Conservation (phyloP, 1,140 invertebrate genomes). For the Drosophila bocki region DNA sequence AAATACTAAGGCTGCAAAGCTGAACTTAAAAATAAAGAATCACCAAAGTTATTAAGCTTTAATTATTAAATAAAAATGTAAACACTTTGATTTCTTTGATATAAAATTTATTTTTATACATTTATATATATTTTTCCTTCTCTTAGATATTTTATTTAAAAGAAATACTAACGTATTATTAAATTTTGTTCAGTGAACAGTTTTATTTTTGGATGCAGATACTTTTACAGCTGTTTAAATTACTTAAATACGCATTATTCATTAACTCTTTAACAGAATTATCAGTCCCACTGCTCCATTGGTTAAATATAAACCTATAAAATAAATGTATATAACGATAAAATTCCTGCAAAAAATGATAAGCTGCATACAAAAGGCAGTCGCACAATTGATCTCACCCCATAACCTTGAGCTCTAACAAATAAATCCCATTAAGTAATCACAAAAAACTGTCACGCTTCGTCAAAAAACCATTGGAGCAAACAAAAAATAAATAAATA, state of each 20-base stretch:
- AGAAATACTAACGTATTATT: accelerated
- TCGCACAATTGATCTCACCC: not conserved
- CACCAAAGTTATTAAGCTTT: no score
- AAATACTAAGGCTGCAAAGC: not conserved
- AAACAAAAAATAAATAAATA: conserved; percentile 5
- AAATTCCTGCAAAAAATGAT: not conserved
- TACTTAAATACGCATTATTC: not conserved
- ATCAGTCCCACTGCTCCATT: not conserved
- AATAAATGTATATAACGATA: no score
- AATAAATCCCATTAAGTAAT: conserved; percentile 30
- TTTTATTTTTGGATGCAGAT: not conserved
- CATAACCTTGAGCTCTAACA: conserved; percentile 48
- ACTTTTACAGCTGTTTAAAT: not conserved
- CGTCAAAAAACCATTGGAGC: conserved; percentile 30
- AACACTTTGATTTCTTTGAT: not conserved
- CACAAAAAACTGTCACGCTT: conserved; percentile 47
- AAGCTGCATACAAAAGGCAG: not conserved
- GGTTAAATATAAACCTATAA: not conserved
- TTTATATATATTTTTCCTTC: not conserved
- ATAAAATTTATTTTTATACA: not conserved
- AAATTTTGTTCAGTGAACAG: not conserved
- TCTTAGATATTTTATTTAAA: not conserved
- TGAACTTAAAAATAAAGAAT: not conserved
- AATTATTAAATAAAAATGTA: not conserved
- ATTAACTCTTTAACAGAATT: not conserved